Conservation (phyloP, 2,113 vertebrate species). For the Psophia crepitans region DNA sequence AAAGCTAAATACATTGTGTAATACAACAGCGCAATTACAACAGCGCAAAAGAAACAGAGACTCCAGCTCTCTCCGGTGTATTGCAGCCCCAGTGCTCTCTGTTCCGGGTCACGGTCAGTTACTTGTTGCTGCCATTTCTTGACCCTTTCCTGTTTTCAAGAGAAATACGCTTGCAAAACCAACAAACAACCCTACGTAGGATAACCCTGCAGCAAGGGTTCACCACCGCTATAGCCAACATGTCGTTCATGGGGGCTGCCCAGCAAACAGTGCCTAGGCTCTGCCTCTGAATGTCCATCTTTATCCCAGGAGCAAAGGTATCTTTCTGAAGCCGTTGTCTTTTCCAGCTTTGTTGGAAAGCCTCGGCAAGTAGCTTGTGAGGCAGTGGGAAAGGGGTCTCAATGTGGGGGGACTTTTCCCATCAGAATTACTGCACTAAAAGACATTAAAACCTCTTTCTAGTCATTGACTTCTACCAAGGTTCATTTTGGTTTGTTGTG, state of each 20-base stretch:
- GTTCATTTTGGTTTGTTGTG: slow-evolving; percentile 7
- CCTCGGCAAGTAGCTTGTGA: neutral
- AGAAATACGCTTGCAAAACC: slow-evolving; percentile 22
- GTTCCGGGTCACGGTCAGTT: neutral
- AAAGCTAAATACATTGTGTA: neutral
- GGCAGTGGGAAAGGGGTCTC: neutral
- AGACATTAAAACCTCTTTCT: neutral
- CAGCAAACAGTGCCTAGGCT: neutral
- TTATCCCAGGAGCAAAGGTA: neutral
- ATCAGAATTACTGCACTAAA: neutral
- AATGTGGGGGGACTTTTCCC: neutral
- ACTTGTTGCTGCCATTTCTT: neutral
- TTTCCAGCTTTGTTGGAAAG: neutral
- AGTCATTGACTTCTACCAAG: neutral
- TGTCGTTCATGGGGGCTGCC: neutral
- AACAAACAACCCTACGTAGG: neutral
- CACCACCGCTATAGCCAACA: neutral
- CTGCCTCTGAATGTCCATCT: neutral
- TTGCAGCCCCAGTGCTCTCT: neutral
- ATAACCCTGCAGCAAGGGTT: neutral
- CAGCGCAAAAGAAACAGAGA: neutral
- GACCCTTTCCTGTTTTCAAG: neutral
- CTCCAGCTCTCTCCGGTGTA: rapidly evolving
- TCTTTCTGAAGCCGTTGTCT: neutral
- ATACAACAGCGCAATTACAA: neutral